A percentile compares a stretch with the other conserved stretches of the same genome.
phyloP scores from a whole-genome alignment of 2,888 invertebrate genomes.

The Melitaea athalia region DNA sequence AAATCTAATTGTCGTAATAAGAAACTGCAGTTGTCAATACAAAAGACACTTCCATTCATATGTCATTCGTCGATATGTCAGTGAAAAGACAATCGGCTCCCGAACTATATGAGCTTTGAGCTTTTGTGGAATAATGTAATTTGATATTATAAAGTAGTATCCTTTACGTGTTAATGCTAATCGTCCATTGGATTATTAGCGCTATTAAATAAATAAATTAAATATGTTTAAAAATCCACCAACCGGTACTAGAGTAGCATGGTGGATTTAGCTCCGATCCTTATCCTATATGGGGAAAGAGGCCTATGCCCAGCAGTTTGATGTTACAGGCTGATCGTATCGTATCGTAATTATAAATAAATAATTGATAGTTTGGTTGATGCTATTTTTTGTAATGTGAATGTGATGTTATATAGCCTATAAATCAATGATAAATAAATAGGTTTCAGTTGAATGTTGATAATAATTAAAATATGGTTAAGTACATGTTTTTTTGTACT shows the following conservation, averaged over 20 bases:
- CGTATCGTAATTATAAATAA: no score
- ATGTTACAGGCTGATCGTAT: no score
- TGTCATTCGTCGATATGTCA: constrained; percentile 17
- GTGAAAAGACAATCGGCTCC: constrained; percentile 22
- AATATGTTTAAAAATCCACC: no score
- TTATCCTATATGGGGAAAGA: no score
- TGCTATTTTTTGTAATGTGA: neutral
- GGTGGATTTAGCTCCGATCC: no score
- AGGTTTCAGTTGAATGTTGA: no score
- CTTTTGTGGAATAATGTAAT: constrained; percentile 52
- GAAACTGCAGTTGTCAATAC: constrained; percentile 12
- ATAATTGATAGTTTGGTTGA: no score
- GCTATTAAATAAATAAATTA: constrained; percentile 9
- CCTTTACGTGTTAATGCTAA: constrained; percentile 35
- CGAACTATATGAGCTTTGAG: constrained; percentile 27
- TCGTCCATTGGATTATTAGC: constrained; percentile 11
- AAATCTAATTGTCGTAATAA: constrained; percentile 13
- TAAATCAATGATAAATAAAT: no score
- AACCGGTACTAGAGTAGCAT: no score
- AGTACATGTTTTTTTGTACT: neutral
- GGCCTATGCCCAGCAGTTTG: no score
- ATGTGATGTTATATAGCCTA: no score
- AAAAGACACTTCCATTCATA: constrained; percentile 14
- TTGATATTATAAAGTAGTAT: constrained; percentile 50
- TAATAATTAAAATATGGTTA: no score